phyloP scores from a whole-genome alignment of 2,797 vertebrate genomes.

The Hydrolagus colliei region DNA sequence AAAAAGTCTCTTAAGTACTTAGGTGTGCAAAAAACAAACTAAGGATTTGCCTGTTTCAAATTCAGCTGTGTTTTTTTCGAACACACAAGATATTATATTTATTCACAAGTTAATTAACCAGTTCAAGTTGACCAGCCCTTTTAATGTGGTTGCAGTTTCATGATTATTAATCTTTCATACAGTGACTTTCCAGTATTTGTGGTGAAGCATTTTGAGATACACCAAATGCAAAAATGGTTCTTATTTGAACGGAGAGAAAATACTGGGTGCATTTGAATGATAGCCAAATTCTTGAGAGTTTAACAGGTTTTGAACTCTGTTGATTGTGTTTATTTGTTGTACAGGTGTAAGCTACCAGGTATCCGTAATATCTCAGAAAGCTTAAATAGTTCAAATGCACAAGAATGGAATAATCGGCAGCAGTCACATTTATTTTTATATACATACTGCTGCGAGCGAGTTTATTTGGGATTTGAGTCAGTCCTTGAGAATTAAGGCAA shows the following conservation, averaged over 20 bases:
- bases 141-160: not conserved
- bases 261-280: not conserved
- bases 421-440: constrained; percentile 14
- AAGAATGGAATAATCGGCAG: not conserved
- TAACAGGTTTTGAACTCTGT: not conserved
- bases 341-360: too few species aligned
- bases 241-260: not conserved
- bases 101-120: constrained; percentile 6
- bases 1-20: too few species aligned
- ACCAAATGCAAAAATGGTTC: too few species aligned
- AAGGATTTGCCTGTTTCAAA: not conserved
- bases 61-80: not conserved
- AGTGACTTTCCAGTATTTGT: too few species aligned
- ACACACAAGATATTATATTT: not conserved
- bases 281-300: not conserved
- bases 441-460: not conserved
- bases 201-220: too few species aligned
- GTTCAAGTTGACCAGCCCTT: constrained; percentile 5
- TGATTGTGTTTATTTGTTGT: too few species aligned
- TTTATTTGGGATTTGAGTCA: not conserved
- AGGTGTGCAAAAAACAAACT: too few species aligned
- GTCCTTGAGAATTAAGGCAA: not conserved
- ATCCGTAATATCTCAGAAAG: too few species aligned
- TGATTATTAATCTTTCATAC: not conserved
- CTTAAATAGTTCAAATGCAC: too few species aligned